A percentile compares a stretch with the other conserved stretches of the same genome.
These are phyloP conservation scores for Haliclona indistincta DNA, from an alignment of 37 sponge, comb jelly and placozoan genomes.

Conservation along the genomic window DNA sequence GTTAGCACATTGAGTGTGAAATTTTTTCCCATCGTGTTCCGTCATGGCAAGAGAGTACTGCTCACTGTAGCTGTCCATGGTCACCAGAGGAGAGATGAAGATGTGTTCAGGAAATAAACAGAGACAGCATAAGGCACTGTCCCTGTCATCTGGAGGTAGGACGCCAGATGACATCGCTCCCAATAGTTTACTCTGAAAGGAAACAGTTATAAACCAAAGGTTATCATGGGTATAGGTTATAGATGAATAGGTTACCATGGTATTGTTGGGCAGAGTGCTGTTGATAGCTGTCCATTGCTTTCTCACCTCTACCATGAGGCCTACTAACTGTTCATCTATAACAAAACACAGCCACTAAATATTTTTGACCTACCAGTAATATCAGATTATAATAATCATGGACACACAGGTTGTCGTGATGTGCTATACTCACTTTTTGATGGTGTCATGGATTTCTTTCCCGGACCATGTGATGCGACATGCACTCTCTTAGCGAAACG, in stretches of 20 bases:
- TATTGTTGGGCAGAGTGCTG: constrained; percentile 10
- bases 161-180: background rate
- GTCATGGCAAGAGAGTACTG: constrained; percentile 21
- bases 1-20: constrained; percentile 45
- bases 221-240: background rate
- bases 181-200: background rate
- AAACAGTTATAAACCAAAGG: constrained; percentile 8
- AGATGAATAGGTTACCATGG: constrained; percentile 23
- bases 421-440: too few species aligned
- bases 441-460: too few species aligned
- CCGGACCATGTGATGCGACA: too few species aligned
- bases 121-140: constrained; percentile 12
- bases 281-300: constrained; percentile 19
- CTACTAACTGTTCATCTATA: background rate
- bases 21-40: constrained; percentile 35
- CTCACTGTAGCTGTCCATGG: constrained; percentile 16
- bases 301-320: background rate
- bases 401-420: too few species aligned
- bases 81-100: constrained; percentile 16
- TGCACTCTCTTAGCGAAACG: too few species aligned
- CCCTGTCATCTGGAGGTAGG: background rate
- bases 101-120: constrained; percentile 27
- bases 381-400: too few species aligned
- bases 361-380: too few species aligned
- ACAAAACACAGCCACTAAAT: background rate